phyloP scores from a whole-genome alignment of 2,797 vertebrate genomes.

The Sparidentex hasta region DNA sequence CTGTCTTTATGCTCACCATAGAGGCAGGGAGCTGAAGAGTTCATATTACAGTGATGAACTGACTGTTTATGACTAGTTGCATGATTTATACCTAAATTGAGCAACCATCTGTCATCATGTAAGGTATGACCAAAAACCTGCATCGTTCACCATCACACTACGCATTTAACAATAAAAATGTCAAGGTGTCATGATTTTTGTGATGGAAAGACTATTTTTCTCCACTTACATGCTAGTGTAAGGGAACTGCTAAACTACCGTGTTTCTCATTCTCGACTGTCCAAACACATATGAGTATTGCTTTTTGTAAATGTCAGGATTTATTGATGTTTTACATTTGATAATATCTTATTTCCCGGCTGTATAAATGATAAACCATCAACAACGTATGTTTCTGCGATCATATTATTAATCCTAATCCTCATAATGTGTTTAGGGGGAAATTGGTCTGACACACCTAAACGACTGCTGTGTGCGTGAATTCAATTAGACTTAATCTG shows the following conservation, averaged over 20 bases:
- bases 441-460: conserved; percentile 74
- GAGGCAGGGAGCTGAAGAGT: conserved; percentile 21
- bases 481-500: conserved; percentile 85
- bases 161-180: background rate
- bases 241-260: background rate
- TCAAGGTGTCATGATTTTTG: background rate
- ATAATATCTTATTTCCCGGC: conserved; percentile 1
- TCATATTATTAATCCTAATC: conserved; percentile 72
- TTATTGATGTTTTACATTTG: background rate
- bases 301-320: background rate
- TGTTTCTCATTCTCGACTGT: background rate
- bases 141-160: background rate
- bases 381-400: conserved; percentile 52
- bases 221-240: background rate
- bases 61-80: background rate
- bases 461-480: conserved; percentile 81
- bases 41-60: background rate
- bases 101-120: conserved; percentile 36
- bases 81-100: conserved; percentile 29
- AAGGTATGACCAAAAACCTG: conserved; percentile 6
- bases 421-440: conserved; percentile 66
- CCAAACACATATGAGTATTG: background rate
- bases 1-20: conserved; percentile 45
- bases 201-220: background rate
- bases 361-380: conserved; percentile 36